A percentile compares a stretch with the other conserved stretches of the same genome.
phyloP scores from a whole-genome alignment of 2,113 vertebrate genomes.

The Tinamus guttatus region DNA sequence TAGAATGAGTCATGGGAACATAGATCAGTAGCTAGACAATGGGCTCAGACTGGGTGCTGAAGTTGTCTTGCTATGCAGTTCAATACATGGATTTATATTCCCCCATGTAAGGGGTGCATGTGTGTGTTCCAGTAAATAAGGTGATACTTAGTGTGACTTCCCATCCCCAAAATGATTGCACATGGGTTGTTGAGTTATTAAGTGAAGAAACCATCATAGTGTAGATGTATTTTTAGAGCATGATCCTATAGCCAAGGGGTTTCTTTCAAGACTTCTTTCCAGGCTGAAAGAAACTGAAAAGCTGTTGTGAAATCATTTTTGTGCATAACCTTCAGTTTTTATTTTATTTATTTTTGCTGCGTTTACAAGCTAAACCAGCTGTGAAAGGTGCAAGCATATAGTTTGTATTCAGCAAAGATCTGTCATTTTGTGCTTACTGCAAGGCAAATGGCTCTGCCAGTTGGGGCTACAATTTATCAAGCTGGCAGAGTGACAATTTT shows the following conservation, averaged over 20 bases:
- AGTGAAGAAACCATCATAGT: neutral
- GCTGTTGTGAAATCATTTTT: conserved; percentile 2
- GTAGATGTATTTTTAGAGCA: neutral
- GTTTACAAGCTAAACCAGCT: conserved; percentile 76
- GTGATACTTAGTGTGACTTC: neutral
- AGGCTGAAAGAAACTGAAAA: conserved; percentile 1
- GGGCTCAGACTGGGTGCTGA: neutral
- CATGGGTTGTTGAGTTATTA: neutral
- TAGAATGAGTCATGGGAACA: neutral
- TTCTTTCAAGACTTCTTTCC: neutral
- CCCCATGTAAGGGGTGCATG: rapidly evolving
- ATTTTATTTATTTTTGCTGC: conserved; percentile 63
- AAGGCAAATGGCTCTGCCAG: conserved; percentile 74
- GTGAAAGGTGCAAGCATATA: conserved; percentile 73
- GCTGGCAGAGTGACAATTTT: conserved; percentile 75
- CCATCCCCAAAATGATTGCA: neutral
- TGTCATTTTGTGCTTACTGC: conserved; percentile 77
- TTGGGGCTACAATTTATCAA: conserved; percentile 77
- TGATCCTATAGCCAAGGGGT: neutral
- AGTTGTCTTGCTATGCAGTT: neutral
- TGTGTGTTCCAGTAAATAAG: neutral
- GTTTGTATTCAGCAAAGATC: conserved; percentile 77
- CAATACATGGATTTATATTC: neutral
- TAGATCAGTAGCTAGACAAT: neutral
- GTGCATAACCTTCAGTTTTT: conserved; percentile 73